A percentile compares a stretch with the other conserved stretches of the same genome.
Evolutionary conservation across 2,888 invertebrate species (phyloP).

Genomic region (Linnaemya tessellans): DNA sequence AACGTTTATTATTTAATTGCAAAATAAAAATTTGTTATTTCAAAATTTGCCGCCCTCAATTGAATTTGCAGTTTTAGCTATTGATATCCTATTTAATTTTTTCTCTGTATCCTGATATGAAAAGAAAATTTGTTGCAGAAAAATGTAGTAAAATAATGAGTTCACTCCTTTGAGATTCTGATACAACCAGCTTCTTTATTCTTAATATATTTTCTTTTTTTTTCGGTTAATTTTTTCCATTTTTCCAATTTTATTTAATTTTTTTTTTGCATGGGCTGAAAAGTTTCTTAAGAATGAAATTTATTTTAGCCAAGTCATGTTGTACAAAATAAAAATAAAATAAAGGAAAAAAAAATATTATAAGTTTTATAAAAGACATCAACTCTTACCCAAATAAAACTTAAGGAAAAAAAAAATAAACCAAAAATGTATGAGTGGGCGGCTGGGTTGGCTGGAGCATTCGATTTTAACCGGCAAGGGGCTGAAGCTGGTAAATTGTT

Average conservation of each 20-base stretch:
- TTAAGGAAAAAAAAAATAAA: slow-evolving; percentile 64
- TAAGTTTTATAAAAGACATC: slow-evolving; percentile 79
- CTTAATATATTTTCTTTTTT: slow-evolving; percentile 30
- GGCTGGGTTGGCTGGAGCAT: slow-evolving; percentile 75
- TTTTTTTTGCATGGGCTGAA: slow-evolving; percentile 65
- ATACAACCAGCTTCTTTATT: slow-evolving; percentile 3
- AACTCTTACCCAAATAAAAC: slow-evolving; percentile 65
- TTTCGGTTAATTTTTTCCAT: slow-evolving; percentile 52
- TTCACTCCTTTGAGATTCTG: slow-evolving; percentile 19
- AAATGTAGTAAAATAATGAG: no score
- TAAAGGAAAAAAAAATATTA: slow-evolving; percentile 78
- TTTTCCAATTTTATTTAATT: slow-evolving; percentile 39
- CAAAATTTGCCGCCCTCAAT: no score
- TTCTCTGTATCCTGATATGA: no score
- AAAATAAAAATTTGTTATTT: no score
- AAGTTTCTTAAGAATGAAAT: slow-evolving; percentile 81
- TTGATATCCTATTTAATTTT: no score
- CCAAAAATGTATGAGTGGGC: slow-evolving; percentile 48
- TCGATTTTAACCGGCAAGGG: slow-evolving; percentile 27
- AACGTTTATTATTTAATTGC: no score
- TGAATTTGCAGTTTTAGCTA: no score
- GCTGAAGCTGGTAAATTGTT: slow-evolving; percentile 59
- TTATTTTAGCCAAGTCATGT: slow-evolving; percentile 82
- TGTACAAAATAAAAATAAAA: slow-evolving; percentile 74
- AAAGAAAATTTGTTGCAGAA: no score